Evolutionary conservation across 2,113 vertebrate species (phyloP).

Genomic region (Epinephelus cyanopodus): DNA sequence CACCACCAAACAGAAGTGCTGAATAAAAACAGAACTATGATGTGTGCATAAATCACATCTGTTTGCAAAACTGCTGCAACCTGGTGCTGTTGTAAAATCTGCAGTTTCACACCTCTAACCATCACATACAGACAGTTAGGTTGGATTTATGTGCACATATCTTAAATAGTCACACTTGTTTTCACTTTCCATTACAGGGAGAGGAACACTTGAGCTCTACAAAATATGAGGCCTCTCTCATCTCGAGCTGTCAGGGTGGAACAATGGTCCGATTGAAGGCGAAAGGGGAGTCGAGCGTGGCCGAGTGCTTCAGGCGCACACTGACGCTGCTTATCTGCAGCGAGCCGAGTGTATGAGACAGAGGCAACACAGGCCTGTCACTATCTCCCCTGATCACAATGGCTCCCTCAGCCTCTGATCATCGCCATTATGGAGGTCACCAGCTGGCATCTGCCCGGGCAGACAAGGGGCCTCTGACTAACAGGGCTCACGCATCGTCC

Average conservation of each 20-base stretch:
- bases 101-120: background rate
- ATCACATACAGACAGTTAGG: background rate
- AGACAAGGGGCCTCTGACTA: constrained; percentile 47
- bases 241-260: constrained; percentile 15
- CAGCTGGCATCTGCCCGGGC: constrained; percentile 68
- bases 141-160: background rate
- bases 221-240: constrained; percentile 14
- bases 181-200: background rate
- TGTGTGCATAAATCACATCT: background rate
- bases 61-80: background rate
- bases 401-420: constrained; percentile 45
- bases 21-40: constrained; percentile 1
- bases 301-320: constrained; percentile 35
- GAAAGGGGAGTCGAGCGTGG: constrained; percentile 13
- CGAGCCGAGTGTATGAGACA: constrained; percentile 29
- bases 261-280: constrained; percentile 63
- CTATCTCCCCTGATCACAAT: constrained; percentile 59
- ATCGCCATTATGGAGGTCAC: constrained; percentile 70
- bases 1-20: constrained; percentile 30
- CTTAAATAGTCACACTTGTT: background rate
- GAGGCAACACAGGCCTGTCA: constrained; percentile 53
- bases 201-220: constrained; percentile 20
- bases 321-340: constrained; percentile 47
- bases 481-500: constrained; percentile 37
- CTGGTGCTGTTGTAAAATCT: background rate